Conservation (phyloP, 2,113 vertebrate species). For the Dolichallabes microphthalmus region DNA sequence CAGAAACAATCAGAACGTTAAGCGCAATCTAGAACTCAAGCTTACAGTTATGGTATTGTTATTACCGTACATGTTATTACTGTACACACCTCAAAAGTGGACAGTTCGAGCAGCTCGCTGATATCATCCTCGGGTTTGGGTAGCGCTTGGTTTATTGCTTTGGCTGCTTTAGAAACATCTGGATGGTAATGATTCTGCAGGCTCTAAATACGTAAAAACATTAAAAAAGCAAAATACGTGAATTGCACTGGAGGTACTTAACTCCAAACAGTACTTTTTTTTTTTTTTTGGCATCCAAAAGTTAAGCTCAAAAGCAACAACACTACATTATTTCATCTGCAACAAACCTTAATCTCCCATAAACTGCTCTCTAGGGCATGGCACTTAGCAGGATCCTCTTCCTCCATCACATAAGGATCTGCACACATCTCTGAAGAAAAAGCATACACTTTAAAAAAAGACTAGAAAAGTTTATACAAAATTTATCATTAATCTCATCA, state of each 20-base stretch:
- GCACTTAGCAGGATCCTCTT: slow-evolving; percentile 81
- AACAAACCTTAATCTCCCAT: slow-evolving; percentile 88
- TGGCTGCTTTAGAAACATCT: slow-evolving; percentile 83
- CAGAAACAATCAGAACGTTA: background rate
- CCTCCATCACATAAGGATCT: slow-evolving; percentile 84
- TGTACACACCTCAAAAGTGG: slow-evolving; percentile 77
- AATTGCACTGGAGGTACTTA: background rate
- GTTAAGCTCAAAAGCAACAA: background rate
- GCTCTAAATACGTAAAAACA: slow-evolving; percentile 63
- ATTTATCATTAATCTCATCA: too few species aligned
- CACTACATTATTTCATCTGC: background rate
- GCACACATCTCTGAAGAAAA: slow-evolving; percentile 69
- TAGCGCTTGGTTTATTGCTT: slow-evolving; percentile 76
- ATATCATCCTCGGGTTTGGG: slow-evolving; percentile 79
- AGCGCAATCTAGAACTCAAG: background rate
- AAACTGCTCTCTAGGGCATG: slow-evolving; percentile 89
- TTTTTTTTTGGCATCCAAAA: background rate
- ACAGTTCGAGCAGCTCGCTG: slow-evolving; percentile 78
- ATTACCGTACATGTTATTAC: background rate
- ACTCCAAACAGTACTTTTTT: too few species aligned
- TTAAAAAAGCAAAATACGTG: background rate
- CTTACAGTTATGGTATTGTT: background rate
- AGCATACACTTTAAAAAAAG: background rate
- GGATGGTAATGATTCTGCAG: slow-evolving; percentile 92
- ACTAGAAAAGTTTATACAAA: too few species aligned